Evolutionary conservation across 2,797 vertebrate genomes (phyloP), one percentile per base, ranked within the genome.

Genomic region (Mormyrops attenuatus): DNA sequence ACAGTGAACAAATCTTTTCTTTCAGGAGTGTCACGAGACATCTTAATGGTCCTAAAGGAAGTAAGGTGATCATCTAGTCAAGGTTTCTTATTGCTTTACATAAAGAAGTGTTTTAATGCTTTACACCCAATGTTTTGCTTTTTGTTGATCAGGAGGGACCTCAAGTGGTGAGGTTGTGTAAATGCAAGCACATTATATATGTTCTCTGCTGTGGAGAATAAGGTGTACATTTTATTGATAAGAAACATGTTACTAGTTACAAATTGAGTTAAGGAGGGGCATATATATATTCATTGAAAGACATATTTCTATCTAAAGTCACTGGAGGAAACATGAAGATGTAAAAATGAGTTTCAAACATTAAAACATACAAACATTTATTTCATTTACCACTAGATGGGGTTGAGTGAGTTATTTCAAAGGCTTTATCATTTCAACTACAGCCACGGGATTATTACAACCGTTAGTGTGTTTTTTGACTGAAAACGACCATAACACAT

Each of bases 91-190:
- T 7, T 73, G 34, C 13, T 20, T 73, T 38, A 38, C 34, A 73
- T 73, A 7, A 73, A 73, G 13, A 73, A 73, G 22, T 9, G 47
- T 22, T 50, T 50, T 85, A 47, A 38, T 0, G 34, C 13, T 6
- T 41, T 73, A 20, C 13, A 1, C 30, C 69, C 69, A 38, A 73
- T 38, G 5, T 73, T 73, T 20, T 73, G 69, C 5, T 73, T 38
- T 84, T 47, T 55, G 63, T 90, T 30, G 34, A 89, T 88, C 26
- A 80, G 88, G 88, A 88, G 86, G 69, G 89, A 60, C 90, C 89
- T 89, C 90, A 88, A 60, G 89, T 90, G 90, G 89, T 30, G 26
- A 22, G 1, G 49, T 34, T 34, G 26, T 13, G 47, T 26, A 91
- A 73, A 52, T 52, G 22, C 84, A 85, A 52, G 20, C 44, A 85